Evolutionary conservation across 2,888 invertebrate genomes (phyloP).

Genomic region (Hedychridium roseum): DNA sequence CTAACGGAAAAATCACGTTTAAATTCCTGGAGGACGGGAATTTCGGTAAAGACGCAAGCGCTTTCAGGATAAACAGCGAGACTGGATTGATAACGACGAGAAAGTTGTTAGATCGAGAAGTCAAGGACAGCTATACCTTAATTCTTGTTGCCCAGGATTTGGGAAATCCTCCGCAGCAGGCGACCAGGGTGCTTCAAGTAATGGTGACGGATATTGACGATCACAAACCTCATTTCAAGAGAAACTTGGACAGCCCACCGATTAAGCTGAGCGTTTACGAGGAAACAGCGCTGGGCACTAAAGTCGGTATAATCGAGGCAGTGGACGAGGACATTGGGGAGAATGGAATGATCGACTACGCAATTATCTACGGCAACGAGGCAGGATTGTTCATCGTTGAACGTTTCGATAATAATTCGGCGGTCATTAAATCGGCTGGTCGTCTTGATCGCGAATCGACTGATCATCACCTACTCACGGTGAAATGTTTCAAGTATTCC

Average conservation of each 20-base stretch:
- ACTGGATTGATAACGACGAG: conserved; percentile 79
- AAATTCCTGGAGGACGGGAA: conserved; percentile 76
- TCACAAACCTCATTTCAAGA: conserved; percentile 76
- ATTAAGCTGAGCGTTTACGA: conserved; percentile 72
- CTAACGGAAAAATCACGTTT: conserved; percentile 77
- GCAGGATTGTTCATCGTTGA: conserved; percentile 71
- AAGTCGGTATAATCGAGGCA: conserved; percentile 75
- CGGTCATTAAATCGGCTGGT: conserved; percentile 69
- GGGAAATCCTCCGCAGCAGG: conserved; percentile 80
- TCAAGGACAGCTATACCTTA: conserved; percentile 76
- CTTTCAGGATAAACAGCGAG: conserved; percentile 60
- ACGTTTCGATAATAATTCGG: conserved; percentile 72
- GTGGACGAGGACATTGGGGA: conserved; percentile 79
- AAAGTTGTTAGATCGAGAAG: conserved; percentile 77
- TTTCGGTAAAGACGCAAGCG: conserved; percentile 57
- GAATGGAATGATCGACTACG: conserved; percentile 79
- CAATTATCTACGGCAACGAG: conserved; percentile 78
- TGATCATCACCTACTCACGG: conserved; percentile 69
- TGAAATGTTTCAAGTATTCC: conserved; percentile 74
- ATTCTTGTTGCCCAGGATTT: conserved; percentile 81
- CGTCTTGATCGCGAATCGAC: conserved; percentile 74
- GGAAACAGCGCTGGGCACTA: conserved; percentile 72
- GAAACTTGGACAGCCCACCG: conserved; percentile 73
- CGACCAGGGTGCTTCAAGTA: conserved; percentile 75
- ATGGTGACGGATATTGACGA: conserved; percentile 80